Base-by-base conservation (phyloP, 2,113 vertebrate genomes). In the Ameiurus melas region DNA sequence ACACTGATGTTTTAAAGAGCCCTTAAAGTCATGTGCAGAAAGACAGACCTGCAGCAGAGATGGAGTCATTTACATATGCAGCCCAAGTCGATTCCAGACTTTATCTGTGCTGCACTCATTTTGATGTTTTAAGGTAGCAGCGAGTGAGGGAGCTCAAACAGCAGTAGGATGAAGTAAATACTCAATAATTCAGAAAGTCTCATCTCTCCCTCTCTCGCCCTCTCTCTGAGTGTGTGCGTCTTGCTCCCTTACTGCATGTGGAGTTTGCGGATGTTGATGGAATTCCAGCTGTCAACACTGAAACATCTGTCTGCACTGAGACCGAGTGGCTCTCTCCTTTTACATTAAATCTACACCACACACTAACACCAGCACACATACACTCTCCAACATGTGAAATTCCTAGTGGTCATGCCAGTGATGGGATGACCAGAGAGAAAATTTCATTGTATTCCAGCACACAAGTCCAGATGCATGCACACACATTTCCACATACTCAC, bases 171-270 rank as follows among this genome's bases (percentile, higher is more conserved):
- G 80, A 86, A 85, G 84, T 89, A 89, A 91, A 91, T 79, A 89
- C 88, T 91, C 87, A 91, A 91, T 91, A 89, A 91, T 91, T 89
- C 53, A 91, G 47, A 89, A 91, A 70, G 80, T 75, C 58, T 82
- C 84, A 64, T 88, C 70, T 89, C 43, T 55, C 57, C 58, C 53
- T 60, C 62, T 25, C 62, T 27, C 53, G 33, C 22, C 53, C 70
- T 55, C 36, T 75, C 39, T 83, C 78, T 43, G 5, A 71, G 57
- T 47, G 36, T 62, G 70, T 47, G 25, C 57, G 16, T 77, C 58
- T 82, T 85, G 39, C 84, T 85, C 47, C 58, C 77, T 89, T 47
- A 91, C 88, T 88, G 47, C 53, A 89, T 82, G 81, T 83, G 87
- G 88, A 88, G 73, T 84, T 88, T 86, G 79, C 84, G 85, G 86